Conservation (phyloP, 2,888 invertebrate genomes). For the Xestia c-nigrum region DNA sequence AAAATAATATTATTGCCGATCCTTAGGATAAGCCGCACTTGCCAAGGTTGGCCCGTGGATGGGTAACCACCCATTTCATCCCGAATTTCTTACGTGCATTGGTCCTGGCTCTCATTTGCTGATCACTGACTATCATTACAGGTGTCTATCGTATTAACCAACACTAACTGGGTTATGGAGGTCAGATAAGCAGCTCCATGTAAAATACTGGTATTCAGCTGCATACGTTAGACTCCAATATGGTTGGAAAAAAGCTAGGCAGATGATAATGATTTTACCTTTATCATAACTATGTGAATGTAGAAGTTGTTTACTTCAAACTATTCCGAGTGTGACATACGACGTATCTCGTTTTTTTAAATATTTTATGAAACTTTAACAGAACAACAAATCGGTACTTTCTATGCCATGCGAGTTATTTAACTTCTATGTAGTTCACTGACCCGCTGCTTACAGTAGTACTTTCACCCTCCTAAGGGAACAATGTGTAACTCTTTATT, state of each 20-base stretch:
- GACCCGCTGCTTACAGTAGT: neutral
- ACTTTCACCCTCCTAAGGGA: neutral
- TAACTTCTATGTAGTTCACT: neutral
- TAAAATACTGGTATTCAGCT: no score
- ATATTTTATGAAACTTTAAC: neutral
- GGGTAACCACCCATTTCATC: neutral
- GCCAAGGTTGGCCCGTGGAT: neutral
- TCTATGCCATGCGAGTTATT: no score
- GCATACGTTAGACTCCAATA: no score
- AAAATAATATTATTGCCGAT: neutral
- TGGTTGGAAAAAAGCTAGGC: no score
- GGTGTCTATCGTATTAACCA: no score
- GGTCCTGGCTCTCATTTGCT: neutral
- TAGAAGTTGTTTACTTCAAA: neutral
- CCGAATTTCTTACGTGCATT: neutral
- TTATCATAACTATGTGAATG: constrained; percentile 35
- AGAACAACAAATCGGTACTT: neutral
- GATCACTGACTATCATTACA: no score
- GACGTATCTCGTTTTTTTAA: neutral
- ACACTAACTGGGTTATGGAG: no score
- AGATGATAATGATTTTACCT: no score
- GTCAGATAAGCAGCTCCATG: no score
- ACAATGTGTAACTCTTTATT: neutral
- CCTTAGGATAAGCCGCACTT: neutral
- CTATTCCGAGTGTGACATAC: no score